phyloP scores from a whole-genome alignment of 2,888 invertebrate species.

The Troides oblongomaculatus region DNA sequence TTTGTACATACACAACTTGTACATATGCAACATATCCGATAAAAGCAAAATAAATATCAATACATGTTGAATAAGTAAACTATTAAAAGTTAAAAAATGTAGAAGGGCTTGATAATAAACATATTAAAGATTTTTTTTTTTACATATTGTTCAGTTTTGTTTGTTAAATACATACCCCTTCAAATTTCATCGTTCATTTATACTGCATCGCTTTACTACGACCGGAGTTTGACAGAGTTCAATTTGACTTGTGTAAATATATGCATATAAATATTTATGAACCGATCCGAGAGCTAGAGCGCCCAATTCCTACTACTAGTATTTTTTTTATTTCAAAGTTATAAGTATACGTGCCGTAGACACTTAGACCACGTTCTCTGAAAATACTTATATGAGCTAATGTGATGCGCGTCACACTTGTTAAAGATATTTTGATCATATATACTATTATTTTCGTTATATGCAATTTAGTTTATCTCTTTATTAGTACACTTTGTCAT shows the following conservation, averaged over 20 bases:
- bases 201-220: constrained; percentile 38
- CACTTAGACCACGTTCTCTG: neutral
- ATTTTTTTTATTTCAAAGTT: constrained; percentile 29
- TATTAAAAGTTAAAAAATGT: constrained; percentile 2
- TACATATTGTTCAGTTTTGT: constrained; percentile 1
- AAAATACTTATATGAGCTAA: neutral
- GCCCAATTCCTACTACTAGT: constrained; percentile 33
- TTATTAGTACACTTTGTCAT: no score
- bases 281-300: constrained; percentile 36
- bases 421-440: neutral
- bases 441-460: neutral
- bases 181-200: constrained; percentile 41
- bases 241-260: constrained; percentile 55
- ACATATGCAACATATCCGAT: no score
- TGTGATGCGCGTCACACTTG: neutral
- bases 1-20: no score
- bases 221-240: constrained; percentile 29
- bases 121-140: constrained; percentile 8
- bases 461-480: neutral
- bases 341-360: constrained; percentile 10
- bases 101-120: constrained; percentile 12
- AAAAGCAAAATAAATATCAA: neutral
- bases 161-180: constrained; percentile 32
- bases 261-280: constrained; percentile 45
- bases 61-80: neutral